Percentiles rank a stretch among this genome's conserved stretches.
These are phyloP conservation scores for Isaurus tuberculatus DNA, from an alignment of 92 coral and sea anemone genomes.

Conservation along the genomic window DNA sequence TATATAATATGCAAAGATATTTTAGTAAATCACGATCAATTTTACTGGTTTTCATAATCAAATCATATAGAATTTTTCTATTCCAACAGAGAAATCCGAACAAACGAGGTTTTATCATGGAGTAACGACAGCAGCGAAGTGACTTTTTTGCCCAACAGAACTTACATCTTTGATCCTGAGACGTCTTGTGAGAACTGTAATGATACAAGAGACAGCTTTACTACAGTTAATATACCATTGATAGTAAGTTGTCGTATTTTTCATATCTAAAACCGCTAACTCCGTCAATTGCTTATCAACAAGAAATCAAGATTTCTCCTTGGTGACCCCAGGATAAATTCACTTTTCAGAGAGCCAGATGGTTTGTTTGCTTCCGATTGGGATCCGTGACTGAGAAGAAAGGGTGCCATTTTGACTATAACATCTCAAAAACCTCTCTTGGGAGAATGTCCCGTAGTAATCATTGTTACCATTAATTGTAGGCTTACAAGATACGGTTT, in stretches of 20 bases:
- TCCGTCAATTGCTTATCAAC: neutral
- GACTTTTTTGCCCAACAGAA: conserved; percentile 83
- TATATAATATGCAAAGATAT: no score
- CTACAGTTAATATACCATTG: conserved; percentile 82
- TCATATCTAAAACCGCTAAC: neutral
- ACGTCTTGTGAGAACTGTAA: conserved; percentile 83
- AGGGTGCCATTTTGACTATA: no score
- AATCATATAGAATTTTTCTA: neutral
- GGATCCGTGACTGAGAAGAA: no score
- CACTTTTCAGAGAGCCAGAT: no score
- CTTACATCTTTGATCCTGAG: conserved; percentile 83
- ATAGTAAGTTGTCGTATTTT: conserved; percentile 65
- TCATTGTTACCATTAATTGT: no score
- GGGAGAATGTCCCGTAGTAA: no score
- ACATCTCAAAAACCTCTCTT: no score
- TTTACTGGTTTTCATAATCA: neutral
- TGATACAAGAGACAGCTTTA: conserved; percentile 69
- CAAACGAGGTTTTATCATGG: conserved; percentile 71
- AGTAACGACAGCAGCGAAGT: conserved; percentile 66
- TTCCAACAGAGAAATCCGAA: conserved; percentile 72
- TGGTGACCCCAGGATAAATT: no score
- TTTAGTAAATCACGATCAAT: neutral
- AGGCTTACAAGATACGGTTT: no score
- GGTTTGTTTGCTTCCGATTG: no score
- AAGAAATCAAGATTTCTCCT: neutral